Evolutionary conservation across 2,888 invertebrate genomes (phyloP).

Genomic region (Cephus spinipes): DNA sequence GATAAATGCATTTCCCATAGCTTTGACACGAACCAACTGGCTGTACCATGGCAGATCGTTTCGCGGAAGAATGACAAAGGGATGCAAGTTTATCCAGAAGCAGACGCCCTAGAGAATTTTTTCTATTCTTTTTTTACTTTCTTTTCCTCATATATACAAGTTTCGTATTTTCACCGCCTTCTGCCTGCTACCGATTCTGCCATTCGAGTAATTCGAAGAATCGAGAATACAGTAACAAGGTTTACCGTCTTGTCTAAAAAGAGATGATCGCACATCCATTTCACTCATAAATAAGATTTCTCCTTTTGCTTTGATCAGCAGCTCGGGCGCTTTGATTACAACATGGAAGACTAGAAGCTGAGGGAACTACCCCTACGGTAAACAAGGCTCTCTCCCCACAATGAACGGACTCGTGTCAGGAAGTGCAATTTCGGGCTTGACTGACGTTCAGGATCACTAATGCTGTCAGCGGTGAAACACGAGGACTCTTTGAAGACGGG

Average conservation of each 20-base stretch:
- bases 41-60: conserved; percentile 18
- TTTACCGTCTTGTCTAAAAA: not conserved
- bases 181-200: not conserved
- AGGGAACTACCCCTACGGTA: conserved; percentile 15
- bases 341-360: conserved; percentile 12
- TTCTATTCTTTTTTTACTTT: not conserved
- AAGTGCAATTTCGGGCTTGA: not conserved
- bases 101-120: conserved; percentile 27
- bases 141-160: not conserved
- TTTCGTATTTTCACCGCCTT: not conserved
- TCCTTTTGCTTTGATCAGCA: not conserved
- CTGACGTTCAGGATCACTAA: not conserved
- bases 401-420: conserved; percentile 8
- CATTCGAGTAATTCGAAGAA: not conserved
- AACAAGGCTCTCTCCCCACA: conserved; percentile 18
- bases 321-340: not conserved
- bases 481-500: not conserved
- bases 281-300: not conserved
- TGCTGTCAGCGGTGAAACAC: not conserved
- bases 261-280: not conserved
- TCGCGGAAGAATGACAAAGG: conserved; percentile 33
- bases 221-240: not conserved
- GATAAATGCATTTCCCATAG: conserved; percentile 42
- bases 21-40: conserved; percentile 34
- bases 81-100: conserved; percentile 24